Evolutionary conservation across 2,888 invertebrate species (phyloP), one percentile per base, ranked within the genome.

Genomic region (Dorcus parallelipipedus): DNA sequence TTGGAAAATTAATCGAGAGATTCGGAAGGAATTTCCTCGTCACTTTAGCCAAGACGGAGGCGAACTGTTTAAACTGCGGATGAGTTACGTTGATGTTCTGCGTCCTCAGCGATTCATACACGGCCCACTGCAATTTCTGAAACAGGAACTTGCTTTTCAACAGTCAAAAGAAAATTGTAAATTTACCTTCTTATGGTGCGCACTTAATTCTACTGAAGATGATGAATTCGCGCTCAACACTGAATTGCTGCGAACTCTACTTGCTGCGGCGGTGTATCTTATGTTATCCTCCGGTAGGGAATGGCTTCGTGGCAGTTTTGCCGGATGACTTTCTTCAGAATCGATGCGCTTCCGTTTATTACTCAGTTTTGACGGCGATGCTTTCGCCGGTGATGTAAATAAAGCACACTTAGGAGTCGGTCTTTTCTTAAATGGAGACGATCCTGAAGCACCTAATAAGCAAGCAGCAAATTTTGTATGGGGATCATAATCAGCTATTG

Each of bases 51-150:
- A 92, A 77, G 1, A 82, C 79, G 0, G 87, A 82, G 3, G 90
- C 91, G 72, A 86, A 87, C 61, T 86, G 82, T 56, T 89, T 86
- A 78, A 91, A 92, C 43, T 86, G 83, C 0, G 86, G 82, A 67
- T 91, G 89, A 0, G 81, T 82, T 79, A 86, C 83, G 0, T 84
- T 84, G 71, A 91, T 86, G 42, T 90, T 89, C 73, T 87, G 87
- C 26, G 82, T 80, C 45, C 89, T 84, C 14, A 92, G 78, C 0
- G 91, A 89, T 70, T 90, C 88, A 2, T 90, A 87, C 3, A 91
- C 90, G 0, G 91, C 91, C 91, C 91, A 91, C 14, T 91, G 78
- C 26, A 92, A 79, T 82, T 92, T 92, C 90, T 89, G 73, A 48
- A 54, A 54, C 9, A 38, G 7, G 14, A 48, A 1, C 9, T 43